Evolutionary conservation across 2,888 invertebrate species (phyloP).

Genomic region (Hydrotaea diabolus): DNA sequence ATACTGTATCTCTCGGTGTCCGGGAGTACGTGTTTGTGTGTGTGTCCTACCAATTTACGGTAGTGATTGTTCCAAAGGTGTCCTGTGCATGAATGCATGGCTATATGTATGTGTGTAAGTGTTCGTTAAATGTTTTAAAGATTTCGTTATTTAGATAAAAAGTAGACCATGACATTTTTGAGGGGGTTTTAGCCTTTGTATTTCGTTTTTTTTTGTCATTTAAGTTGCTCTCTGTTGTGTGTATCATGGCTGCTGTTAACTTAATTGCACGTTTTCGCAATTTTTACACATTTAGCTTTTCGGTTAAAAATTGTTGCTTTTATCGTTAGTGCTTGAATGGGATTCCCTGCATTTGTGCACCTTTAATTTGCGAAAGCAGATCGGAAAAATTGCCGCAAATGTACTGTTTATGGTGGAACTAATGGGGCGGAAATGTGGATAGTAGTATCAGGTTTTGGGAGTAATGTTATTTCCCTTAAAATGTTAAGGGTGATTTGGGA

Average conservation of each 20-base stretch:
- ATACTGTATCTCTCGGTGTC: not conserved
- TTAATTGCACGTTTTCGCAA: not conserved
- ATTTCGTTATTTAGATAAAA: constrained; percentile 34
- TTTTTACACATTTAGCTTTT: not conserved
- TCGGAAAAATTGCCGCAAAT: too few species aligned
- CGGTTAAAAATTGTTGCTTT: not conserved
- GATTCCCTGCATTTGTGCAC: too few species aligned
- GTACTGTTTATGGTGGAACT: too few species aligned
- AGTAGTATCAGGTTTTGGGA: too few species aligned
- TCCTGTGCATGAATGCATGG: not conserved
- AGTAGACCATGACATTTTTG: not conserved
- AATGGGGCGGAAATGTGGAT: too few species aligned
- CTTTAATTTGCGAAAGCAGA: too few species aligned
- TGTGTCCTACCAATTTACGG: not conserved
- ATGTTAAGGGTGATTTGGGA: too few species aligned
- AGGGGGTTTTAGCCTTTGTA: not conserved
- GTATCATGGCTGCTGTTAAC: not conserved
- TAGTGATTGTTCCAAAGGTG: not conserved
- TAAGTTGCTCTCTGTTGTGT: not conserved
- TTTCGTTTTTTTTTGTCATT: constrained; percentile 4
- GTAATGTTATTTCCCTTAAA: too few species aligned
- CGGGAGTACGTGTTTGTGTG: not conserved
- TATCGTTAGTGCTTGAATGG: not conserved
- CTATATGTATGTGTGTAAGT: not conserved
- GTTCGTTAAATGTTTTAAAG: not conserved